Evolutionary conservation across 2,888 invertebrate species (phyloP), one percentile per base, ranked within the genome.

Genomic region (Gastrophysa polygoni): DNA sequence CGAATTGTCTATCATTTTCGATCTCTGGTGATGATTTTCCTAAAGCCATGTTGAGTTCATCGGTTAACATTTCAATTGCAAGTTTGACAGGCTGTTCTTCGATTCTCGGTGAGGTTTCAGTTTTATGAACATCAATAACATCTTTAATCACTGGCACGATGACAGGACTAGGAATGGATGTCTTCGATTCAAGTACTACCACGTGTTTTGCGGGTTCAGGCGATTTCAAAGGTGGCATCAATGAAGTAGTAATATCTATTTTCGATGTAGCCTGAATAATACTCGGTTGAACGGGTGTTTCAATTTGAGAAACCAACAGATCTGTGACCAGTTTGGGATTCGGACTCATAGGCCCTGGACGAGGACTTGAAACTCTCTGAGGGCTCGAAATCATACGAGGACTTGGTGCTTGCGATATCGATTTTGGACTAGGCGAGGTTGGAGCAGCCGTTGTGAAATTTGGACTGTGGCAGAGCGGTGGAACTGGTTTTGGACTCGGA

Each of bases 91-190:
- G 59, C 17, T 67, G 61, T 16, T 66, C 64, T 57, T 70, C 67
- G 10, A 63, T 38, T 51, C 71, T 69, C 24, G 59, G 62, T 52
- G 62, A 66, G 34, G 60, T 18, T 57, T 71, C 59, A 18, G 46
- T 51, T 16, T 49, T 47, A 16, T 38, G 24, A 8, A 21, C 24
- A n/a, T 28, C 24, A 20, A 17, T 34, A 34, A 38, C 8, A 47
- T 51, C 48, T 38, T 50, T 50, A 46, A 24, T 6, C 34, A 48
- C 46, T n/a, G 57, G 34, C 10, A 83, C 82, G 66, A 84, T 84
- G 2, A 84, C 83, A 0, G 83, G 83, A 73, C 83, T 84, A 0
- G 83, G 82, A 1, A 82, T 81, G 1, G 83, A 82, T 8, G 81
- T 75, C 8, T 78, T 75, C 24, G 58, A 17, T n/a, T 61, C 59